Evolutionary conservation across 2,888 invertebrate genomes (phyloP).

Genomic region (Drosophila austrosaltans): DNA sequence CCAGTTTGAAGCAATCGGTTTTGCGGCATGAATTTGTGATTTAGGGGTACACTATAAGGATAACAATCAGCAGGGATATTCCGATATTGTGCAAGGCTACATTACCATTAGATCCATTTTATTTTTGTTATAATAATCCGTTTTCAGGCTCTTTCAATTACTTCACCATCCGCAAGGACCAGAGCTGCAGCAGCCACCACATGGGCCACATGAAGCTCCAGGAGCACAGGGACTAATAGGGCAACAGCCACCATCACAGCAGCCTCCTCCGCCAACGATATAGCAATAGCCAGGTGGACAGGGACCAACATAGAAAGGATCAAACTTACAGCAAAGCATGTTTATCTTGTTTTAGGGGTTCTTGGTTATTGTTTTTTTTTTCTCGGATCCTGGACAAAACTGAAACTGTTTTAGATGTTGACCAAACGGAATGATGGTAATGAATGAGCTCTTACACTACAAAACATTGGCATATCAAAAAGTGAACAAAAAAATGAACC

Average conservation of each 20-base stretch:
- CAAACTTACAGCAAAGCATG: constrained; percentile 49
- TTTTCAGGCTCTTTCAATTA: constrained; percentile 44
- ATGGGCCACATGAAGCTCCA: neutral
- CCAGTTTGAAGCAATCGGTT: neutral
- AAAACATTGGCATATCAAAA: neutral
- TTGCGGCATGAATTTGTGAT: too few relatives aligned
- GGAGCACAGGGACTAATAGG: too few relatives aligned
- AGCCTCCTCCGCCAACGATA: constrained; percentile 13
- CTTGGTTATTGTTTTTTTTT: neutral
- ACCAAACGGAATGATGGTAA: constrained; percentile 13
- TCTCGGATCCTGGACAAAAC: neutral
- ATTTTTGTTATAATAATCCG: neutral
- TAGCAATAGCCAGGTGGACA: constrained; percentile 59
- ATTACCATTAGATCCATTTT: neutral
- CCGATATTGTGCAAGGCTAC: too few relatives aligned
- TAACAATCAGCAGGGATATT: too few relatives aligned
- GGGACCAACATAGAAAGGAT: constrained; percentile 67
- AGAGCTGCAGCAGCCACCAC: constrained; percentile 28
- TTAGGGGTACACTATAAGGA: too few relatives aligned
- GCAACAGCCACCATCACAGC: constrained; percentile 34
- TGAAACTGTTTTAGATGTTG: constrained; percentile 20
- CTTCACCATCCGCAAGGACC: constrained; percentile 39
- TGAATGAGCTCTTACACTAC: constrained; percentile 14
- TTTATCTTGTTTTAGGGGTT: neutral
- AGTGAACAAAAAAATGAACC: neutral